Evolutionary conservation across 2,888 invertebrate species (phyloP).

Genomic region (Brachycybe producta): DNA sequence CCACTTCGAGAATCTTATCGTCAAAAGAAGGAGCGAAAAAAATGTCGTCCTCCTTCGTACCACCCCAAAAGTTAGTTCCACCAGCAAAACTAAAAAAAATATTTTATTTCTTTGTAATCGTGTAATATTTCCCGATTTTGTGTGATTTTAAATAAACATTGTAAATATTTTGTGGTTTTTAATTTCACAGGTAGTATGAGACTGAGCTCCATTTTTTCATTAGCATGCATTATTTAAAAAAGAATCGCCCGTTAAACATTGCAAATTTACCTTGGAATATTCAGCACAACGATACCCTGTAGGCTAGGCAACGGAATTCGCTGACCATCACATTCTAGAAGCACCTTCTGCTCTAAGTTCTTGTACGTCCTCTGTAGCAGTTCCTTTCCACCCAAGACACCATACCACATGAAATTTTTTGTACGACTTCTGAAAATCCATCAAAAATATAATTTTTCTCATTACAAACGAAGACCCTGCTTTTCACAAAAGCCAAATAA

Average conservation of each 20-base stretch:
- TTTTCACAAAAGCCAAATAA: neutral
- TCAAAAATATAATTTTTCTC: slow-evolving; percentile 14
- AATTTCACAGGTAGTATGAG: no score
- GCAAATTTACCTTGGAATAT: slow-evolving; percentile 63
- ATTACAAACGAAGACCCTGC: neutral
- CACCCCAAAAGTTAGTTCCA: slow-evolving; percentile 97
- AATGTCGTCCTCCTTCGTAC: slow-evolving; percentile 75
- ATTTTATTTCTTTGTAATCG: no score
- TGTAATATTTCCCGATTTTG: neutral
- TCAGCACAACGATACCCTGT: slow-evolving; percentile 91
- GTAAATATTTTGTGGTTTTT: no score
- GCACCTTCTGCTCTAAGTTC: slow-evolving; percentile 88
- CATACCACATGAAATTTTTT: slow-evolving; percentile 88
- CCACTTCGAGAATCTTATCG: slow-evolving; percentile 89
- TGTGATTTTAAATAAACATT: no score
- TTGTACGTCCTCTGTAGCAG: slow-evolving; percentile 65
- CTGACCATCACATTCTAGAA: slow-evolving; percentile 90
- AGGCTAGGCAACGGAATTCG: slow-evolving; percentile 86
- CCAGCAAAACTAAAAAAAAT: slow-evolving; percentile 73
- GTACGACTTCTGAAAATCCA: slow-evolving; percentile 56
- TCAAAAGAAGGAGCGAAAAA: slow-evolving; percentile 90
- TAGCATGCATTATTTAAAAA: neutral
- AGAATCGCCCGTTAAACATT: no score
- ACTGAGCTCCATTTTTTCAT: no score
- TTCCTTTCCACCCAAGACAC: slow-evolving; percentile 45